A percentile compares a stretch with the other conserved stretches of the same genome.
phyloP scores from a whole-genome alignment of 1,140 invertebrate species.

The Calosoma granatense region DNA sequence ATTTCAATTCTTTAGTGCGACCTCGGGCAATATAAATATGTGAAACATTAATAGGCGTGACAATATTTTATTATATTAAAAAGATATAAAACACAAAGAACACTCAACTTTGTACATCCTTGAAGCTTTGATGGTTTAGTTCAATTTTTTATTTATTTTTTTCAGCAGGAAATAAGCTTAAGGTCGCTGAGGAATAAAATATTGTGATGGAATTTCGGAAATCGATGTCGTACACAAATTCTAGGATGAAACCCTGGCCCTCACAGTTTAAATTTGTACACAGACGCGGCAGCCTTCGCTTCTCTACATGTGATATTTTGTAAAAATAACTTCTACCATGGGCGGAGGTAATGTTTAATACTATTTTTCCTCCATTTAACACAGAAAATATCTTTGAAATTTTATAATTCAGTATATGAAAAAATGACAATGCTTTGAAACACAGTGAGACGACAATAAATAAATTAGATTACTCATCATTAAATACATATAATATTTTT shows the following conservation, averaged over 20 bases:
- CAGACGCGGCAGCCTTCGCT: neutral
- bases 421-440: too few species aligned
- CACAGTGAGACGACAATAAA: too few species aligned
- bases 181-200: neutral
- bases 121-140: neutral
- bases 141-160: neutral
- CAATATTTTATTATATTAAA: neutral
- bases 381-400: too few species aligned
- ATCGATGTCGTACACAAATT: neutral
- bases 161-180: neutral
- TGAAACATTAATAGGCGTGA: neutral
- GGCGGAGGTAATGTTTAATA: neutral
- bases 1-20: neutral
- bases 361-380: too few species aligned
- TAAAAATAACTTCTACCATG: constrained; percentile 3
- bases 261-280: constrained; percentile 1
- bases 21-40: neutral
- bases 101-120: neutral
- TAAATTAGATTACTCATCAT: too few species aligned
- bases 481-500: too few species aligned
- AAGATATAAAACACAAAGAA: neutral
- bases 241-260: constrained; percentile 4
- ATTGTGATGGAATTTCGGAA: neutral
- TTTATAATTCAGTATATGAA: too few species aligned
- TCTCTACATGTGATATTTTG: neutral